phyloP scores from a whole-genome alignment of 2,113 vertebrate species.

The Opisthocomus hoazin region DNA sequence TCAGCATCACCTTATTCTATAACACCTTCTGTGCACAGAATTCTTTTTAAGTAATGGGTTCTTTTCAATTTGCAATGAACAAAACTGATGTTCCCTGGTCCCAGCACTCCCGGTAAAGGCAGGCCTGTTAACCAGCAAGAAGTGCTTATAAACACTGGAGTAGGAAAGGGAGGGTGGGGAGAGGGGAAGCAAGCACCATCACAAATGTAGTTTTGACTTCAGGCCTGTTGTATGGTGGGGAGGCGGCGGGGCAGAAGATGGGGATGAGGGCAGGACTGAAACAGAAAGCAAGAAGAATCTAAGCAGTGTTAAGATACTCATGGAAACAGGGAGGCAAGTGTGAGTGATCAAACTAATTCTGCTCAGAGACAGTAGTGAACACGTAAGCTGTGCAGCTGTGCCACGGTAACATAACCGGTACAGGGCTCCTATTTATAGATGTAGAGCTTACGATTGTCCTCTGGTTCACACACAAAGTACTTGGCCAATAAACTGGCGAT shows the following conservation, averaged over 20 bases:
- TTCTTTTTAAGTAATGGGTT: not conserved
- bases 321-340: not conserved
- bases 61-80: not conserved
- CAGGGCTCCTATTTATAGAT: not conserved
- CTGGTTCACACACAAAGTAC: not conserved
- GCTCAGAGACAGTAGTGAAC: not conserved
- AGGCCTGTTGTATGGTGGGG: not conserved
- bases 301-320: not conserved
- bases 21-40: not conserved
- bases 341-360: not conserved
- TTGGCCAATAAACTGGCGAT: not conserved
- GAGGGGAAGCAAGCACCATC: not conserved
- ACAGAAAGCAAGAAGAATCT: not conserved
- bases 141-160: not conserved
- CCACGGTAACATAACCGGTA: not conserved
- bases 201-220: not conserved
- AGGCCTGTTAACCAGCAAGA: not conserved
- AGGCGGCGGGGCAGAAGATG: not conserved
- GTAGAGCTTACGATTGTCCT: not conserved
- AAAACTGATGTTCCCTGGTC: not conserved
- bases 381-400: not conserved
- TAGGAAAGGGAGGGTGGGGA: accelerated
- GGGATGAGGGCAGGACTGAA: not conserved
- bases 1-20: not conserved
- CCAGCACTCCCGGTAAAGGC: not conserved